Evolutionary conservation across 2,797 vertebrate genomes (phyloP), one percentile per base, ranked within the genome.

Genomic region (Tapera naevia): DNA sequence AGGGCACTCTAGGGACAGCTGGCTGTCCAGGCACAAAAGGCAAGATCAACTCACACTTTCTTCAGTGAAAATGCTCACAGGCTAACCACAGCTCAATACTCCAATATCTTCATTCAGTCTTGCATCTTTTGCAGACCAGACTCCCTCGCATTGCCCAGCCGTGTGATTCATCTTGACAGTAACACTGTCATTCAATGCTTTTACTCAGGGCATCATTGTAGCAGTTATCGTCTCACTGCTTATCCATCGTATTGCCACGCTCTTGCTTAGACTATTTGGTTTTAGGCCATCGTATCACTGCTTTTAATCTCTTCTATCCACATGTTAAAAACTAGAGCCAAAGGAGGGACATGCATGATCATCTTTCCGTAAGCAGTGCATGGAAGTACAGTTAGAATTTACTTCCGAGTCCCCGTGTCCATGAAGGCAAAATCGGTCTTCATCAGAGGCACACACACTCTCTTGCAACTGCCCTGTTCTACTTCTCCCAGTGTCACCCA

Each of bases 141-240:
- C 4, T 60, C 27, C 11, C 17, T 53, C 37, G 8, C 12, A 11
- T 30, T 75, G 39, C 28, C 37, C 18, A n/a, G 6, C 12, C 30
- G 16, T 7, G 7, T 0, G 0, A 25, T 16, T 62, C 61, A 86
- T 39, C 39, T 56, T 65, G n/a, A 48, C 15, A 25, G 22, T 25
- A 45, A 37, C 35, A 22, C 8, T 69, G 56, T 32, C 18, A 21
- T 35, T 25, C 51, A 25, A 18, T 50, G 27, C 50, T 54, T 89
- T 79, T 74, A 33, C 27, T 46, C 17, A 33, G 39, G 17, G 7
- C 30, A 25, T 74, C 58, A 15, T 1, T 15, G 35, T 16, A n/a
- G 48, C 16, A 41, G 45, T 48, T 28, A 53, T 27, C 21, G 9
- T 54, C 24, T 67, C 21, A 51, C 24, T 37, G 14, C 56, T 75